Percentiles rank a stretch among this genome's conserved stretches.
These are phyloP conservation scores for Ciconia maguari DNA, from an alignment of 2,113 vertebrate species.

Conservation along the genomic window DNA sequence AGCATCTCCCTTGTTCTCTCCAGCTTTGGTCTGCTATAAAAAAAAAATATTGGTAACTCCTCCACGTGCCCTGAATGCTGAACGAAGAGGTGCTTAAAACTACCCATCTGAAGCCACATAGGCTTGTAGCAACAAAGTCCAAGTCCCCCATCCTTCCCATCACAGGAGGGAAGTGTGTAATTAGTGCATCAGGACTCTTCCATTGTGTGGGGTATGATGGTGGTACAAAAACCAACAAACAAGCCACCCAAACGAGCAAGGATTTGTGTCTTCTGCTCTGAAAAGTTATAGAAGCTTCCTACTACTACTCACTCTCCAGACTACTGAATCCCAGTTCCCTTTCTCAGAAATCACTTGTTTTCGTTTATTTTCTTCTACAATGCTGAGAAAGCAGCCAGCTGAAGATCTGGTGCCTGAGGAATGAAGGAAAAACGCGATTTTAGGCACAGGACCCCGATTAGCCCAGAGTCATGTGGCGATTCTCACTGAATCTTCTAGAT, in stretches of 20 bases:
- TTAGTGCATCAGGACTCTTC: background rate
- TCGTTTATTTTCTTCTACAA: background rate
- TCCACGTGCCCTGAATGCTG: background rate
- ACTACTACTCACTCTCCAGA: background rate
- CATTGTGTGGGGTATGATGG: background rate
- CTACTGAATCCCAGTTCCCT: background rate
- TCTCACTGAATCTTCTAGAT: background rate
- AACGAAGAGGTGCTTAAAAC: background rate
- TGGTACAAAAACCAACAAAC: background rate
- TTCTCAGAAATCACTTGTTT: background rate
- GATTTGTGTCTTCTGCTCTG: background rate
- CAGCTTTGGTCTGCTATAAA: background rate
- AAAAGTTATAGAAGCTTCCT: background rate
- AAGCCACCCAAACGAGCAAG: background rate
- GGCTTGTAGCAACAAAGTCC: background rate
- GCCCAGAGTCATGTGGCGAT: background rate
- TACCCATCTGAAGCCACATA: fast-evolving
- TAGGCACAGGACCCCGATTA: fast-evolving
- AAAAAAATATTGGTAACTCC: background rate
- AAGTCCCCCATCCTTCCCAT: background rate
- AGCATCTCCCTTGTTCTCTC: background rate
- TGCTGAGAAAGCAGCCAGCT: background rate
- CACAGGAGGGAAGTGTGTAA: background rate
- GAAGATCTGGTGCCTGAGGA: background rate
- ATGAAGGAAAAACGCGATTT: background rate